These are phyloP conservation scores for Epinephelus moara DNA, from an alignment of 2,113 vertebrate species.

Conservation along the genomic window DNA sequence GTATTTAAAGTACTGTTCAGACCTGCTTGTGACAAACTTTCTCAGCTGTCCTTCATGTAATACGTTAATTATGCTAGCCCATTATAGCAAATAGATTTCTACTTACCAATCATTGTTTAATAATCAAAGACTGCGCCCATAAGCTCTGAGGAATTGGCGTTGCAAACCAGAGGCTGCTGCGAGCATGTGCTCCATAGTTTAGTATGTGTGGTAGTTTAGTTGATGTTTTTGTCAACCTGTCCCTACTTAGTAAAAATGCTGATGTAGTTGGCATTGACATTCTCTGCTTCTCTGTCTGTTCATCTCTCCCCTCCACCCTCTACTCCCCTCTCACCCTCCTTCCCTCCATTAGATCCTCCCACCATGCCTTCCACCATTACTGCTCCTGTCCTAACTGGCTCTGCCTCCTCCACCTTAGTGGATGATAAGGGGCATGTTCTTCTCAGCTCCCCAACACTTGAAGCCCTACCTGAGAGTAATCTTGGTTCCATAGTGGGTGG, in stretches of 20 bases:
- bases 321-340: conserved; percentile 83
- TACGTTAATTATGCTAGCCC: background rate
- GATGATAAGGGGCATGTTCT: conserved; percentile 87
- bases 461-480: conserved; percentile 92
- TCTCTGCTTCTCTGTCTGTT: conserved; percentile 94
- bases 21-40: background rate
- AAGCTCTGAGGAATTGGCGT: background rate
- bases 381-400: conserved; percentile 91
- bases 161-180: conserved; percentile 49
- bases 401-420: conserved; percentile 90
- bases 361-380: conserved; percentile 95
- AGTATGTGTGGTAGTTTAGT: conserved; percentile 51
- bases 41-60: conserved; percentile 13
- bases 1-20: background rate
- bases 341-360: conserved; percentile 98
- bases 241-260: conserved; percentile 84
- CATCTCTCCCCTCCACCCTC: conserved; percentile 87
- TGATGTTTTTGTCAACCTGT: conserved; percentile 84
- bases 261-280: conserved; percentile 93
- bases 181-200: conserved; percentile 29
- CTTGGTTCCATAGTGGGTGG: conserved; percentile 94
- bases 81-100: background rate
- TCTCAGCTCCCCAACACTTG: conserved; percentile 92
- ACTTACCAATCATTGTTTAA: conserved; percentile 1
- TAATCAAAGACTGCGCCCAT: background rate